Evolutionary conservation across 2,888 invertebrate genomes (phyloP).

Genomic region (Gari tellinella): DNA sequence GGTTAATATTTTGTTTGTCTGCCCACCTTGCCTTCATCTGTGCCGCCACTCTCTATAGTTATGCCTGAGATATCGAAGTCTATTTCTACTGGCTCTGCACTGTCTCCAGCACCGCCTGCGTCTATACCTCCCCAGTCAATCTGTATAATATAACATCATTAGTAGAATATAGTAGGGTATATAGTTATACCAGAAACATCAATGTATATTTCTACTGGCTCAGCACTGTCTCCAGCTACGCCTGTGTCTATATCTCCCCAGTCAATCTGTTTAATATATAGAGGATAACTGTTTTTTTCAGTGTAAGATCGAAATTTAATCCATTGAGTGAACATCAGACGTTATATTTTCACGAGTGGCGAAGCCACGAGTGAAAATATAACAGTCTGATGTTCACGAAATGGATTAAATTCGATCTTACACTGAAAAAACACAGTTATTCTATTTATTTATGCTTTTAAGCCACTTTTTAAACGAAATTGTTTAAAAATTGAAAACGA

Average conservation of each 20-base stretch:
- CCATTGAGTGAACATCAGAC: no score
- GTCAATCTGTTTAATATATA: constrained; percentile 74
- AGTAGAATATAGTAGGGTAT: no score
- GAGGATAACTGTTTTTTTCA: no score
- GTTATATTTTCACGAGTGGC: no score
- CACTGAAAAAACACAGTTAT: no score
- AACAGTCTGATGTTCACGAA: no score
- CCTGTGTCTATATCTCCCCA: constrained; percentile 75
- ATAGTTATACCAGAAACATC: constrained; percentile 77
- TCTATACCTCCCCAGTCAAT: constrained; percentile 82
- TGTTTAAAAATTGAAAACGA: no score
- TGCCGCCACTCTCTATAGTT: constrained; percentile 76
- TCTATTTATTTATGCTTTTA: no score
- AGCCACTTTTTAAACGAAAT: no score
- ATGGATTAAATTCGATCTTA: no score
- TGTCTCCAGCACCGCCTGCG: constrained; percentile 63
- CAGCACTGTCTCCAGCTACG: constrained; percentile 85
- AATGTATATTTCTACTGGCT: constrained; percentile 85
- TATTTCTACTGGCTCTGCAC: constrained; percentile 87
- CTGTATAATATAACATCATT: constrained; percentile 61
- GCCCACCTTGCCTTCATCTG: constrained; percentile 57
- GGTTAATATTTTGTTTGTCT: background rate
- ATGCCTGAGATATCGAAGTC: constrained; percentile 79
- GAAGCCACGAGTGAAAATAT: no score
- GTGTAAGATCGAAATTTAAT: no score